Evolutionary conservation across 2,888 invertebrate genomes (phyloP).

Genomic region (Drosophila meridiana): DNA sequence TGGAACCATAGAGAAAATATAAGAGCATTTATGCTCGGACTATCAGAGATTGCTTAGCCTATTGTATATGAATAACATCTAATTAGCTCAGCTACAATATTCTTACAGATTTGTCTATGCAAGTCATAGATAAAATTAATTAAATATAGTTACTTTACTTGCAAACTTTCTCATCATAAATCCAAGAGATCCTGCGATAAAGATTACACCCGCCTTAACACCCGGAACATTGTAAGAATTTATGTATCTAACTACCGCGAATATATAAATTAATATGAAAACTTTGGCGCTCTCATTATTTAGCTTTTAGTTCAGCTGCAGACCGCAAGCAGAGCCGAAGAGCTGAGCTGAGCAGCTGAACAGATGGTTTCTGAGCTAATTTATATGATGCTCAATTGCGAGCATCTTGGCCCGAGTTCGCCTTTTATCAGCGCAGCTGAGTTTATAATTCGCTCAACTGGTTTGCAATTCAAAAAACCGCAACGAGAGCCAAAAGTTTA

Average conservation of each 20-base stretch:
- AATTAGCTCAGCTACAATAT: neutral
- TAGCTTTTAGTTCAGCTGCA: conserved; percentile 12
- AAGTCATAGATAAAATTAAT: neutral
- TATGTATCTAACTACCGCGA: neutral
- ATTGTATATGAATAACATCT: neutral
- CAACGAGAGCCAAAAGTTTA: conserved; percentile 65
- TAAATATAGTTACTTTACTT: neutral
- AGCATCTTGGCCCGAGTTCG: neutral
- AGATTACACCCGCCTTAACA: neutral
- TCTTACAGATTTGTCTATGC: neutral
- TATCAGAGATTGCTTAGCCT: neutral
- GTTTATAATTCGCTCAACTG: conserved; percentile 46
- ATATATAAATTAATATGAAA: conserved; percentile 37
- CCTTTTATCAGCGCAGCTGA: conserved; percentile 5
- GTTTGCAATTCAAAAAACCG: conserved; percentile 59
- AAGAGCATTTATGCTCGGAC: no score
- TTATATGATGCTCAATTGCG: conserved; percentile 17
- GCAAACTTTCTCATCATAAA: neutral
- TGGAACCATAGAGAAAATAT: no score
- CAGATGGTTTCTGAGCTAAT: conserved; percentile 14
- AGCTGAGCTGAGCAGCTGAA: neutral
- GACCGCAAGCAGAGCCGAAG: neutral
- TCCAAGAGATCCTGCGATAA: neutral
- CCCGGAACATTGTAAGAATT: neutral
- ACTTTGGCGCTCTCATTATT: conserved; percentile 15